Base-by-base conservation (phyloP, 2,888 invertebrate genomes). In the Hyppa rectilinea region DNA sequence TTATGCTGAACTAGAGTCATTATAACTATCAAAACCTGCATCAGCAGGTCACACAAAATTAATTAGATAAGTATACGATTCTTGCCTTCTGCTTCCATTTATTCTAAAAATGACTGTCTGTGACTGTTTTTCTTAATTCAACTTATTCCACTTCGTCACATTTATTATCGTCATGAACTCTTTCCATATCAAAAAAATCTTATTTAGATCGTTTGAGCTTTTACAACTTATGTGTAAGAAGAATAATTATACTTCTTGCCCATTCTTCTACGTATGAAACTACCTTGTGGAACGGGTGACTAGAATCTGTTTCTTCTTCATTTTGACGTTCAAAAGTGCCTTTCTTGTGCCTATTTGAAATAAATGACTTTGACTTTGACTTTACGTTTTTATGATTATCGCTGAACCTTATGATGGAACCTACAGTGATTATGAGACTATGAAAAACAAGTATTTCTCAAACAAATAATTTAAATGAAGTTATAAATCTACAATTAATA, bases 401-500 rank as follows among this genome's bases (percentile, higher is more conserved):
- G 2, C 29, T 23, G 4, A 26, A 52, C 52, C 17, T n/a, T 26
- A n/a, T 12, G 5, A 63, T 29, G 17, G n/a, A 59, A 60, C 4
- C n/a, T 29, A 34, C 23, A 10, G 6, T 31, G 10, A 43, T 38
- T 49, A 59, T 55, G n/a, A 23, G 49, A 38, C 20, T 31, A 9
- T 49, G 7, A 5, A 71, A 71, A 55, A 52, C 62, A 12, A 65
- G 53, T 65, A 50, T 63, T 65, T 45, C 26, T 68, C 40, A 52
- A 60, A 47, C 20, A 50, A 63, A 55, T 55, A 20, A 67, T 78
- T 61, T 52, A 9, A 60, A 60, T 67, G 17, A 66, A 60, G 73
- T 49, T 52, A 61, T 77, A 56, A 77, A 74, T 78, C 34, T 55
- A 45, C 26, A 47, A 34, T 26, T n/a, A 74, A 68, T 68, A 78